A percentile compares a stretch with the other conserved stretches of the same genome.
Conservation (phyloP, 2,888 invertebrate species). For the Vesta saturnalis region DNA sequence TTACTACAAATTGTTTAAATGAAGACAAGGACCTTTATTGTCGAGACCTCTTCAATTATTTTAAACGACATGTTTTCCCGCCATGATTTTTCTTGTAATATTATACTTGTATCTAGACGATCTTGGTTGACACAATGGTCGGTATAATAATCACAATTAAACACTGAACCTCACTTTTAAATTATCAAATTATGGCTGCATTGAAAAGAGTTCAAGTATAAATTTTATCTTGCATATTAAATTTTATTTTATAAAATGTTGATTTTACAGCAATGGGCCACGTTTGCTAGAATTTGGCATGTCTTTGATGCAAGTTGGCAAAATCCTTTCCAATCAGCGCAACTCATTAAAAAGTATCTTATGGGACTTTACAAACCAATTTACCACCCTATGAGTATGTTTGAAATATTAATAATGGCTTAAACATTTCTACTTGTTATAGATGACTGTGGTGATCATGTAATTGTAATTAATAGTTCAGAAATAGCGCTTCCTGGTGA, state of each 20-base stretch:
- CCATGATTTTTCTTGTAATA: too few relatives aligned
- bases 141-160: too few relatives aligned
- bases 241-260: constrained; percentile 12
- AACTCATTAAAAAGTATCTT: constrained; percentile 79
- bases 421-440: constrained; percentile 29
- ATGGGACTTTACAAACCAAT: too few relatives aligned
- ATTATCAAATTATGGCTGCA: too few relatives aligned
- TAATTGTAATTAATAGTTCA: constrained; percentile 89
- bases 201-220: constrained; percentile 58
- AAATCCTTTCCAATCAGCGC: constrained; percentile 89
- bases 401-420: not conserved
- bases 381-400: constrained; percentile 84
- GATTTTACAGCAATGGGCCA: constrained; percentile 91
- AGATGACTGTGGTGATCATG: constrained; percentile 94
- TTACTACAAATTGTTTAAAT: too few relatives aligned
- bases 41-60: too few relatives aligned
- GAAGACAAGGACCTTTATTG: too few relatives aligned
- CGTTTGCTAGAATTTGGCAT: constrained; percentile 95
- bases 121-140: too few relatives aligned
- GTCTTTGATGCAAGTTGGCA: constrained; percentile 97
- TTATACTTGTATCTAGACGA: too few relatives aligned
- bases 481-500: constrained; percentile 86
- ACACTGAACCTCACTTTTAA: too few relatives aligned
- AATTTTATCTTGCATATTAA: constrained; percentile 16
- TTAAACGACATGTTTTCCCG: too few relatives aligned